phyloP scores from a whole-genome alignment of 2,113 vertebrate species.

The Motacilla tschutschensis region DNA sequence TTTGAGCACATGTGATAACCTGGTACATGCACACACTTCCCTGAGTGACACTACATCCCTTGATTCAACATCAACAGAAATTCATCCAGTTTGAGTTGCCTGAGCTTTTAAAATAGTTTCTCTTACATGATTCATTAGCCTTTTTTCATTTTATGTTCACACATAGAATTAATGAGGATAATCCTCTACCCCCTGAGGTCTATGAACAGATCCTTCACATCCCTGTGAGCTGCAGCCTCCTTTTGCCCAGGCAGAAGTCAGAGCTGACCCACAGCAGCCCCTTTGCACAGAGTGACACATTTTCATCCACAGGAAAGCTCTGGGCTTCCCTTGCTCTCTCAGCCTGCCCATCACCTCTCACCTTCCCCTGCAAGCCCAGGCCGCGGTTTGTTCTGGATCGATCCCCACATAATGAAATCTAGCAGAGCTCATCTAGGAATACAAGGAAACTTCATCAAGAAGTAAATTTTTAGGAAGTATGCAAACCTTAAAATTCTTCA shows the following conservation, averaged over 20 bases:
- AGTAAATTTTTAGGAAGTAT: background rate
- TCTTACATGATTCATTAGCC: background rate
- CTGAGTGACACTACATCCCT: rapidly evolving
- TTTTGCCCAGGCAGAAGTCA: background rate
- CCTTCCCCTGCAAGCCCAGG: background rate
- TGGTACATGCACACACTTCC: background rate
- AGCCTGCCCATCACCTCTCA: background rate
- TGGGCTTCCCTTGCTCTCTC: background rate
- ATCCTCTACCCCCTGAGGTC: background rate
- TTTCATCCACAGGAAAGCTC: background rate
- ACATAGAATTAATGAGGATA: background rate
- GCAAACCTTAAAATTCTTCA: background rate
- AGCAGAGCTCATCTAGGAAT: background rate
- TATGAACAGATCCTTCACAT: background rate
- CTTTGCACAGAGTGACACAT: background rate
- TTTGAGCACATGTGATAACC: background rate
- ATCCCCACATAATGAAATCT: background rate
- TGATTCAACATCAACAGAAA: background rate
- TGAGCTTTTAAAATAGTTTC: background rate
- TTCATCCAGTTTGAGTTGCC: background rate
- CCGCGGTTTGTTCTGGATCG: background rate
- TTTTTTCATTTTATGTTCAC: background rate
- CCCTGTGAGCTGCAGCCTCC: background rate
- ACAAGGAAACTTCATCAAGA: background rate
- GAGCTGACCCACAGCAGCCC: background rate